phyloP scores from a whole-genome alignment of 2,113 vertebrate species.

The Cololabis saira region DNA sequence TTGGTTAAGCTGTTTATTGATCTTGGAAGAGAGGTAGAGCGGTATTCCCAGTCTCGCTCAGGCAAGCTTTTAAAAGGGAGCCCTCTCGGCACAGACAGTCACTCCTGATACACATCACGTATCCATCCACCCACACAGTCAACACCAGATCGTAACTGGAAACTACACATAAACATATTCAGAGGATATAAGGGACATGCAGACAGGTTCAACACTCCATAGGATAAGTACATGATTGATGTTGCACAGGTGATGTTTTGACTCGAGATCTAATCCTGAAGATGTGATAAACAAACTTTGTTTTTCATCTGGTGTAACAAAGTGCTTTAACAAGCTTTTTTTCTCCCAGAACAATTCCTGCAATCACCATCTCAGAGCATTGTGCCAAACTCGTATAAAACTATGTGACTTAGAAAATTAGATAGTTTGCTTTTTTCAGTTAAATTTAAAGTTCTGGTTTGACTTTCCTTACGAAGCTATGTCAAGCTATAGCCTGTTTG shows the following conservation, averaged over 20 bases:
- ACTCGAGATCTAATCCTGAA: no score
- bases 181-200: neutral
- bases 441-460: no score
- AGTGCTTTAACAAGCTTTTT: no score
- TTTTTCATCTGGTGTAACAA: no score
- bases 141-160: constrained; percentile 4
- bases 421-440: no score
- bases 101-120: constrained; percentile 59
- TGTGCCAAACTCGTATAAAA: no score
- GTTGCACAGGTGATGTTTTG: neutral
- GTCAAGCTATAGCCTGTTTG: no score
- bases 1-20: constrained; percentile 75
- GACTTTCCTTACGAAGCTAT: no score
- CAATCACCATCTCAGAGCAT: no score
- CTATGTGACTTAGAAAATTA: no score
- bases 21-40: constrained; percentile 50
- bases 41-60: constrained; percentile 57
- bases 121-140: constrained; percentile 49
- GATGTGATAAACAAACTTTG: no score
- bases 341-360: no score
- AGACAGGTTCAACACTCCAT: neutral
- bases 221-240: constrained; percentile 13
- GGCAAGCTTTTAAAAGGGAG: constrained; percentile 56
- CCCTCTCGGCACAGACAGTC: constrained; percentile 40
- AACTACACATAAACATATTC: constrained; percentile 21